Base-by-base conservation (phyloP, 2,113 vertebrate species). In the Dipodomys ordii region DNA sequence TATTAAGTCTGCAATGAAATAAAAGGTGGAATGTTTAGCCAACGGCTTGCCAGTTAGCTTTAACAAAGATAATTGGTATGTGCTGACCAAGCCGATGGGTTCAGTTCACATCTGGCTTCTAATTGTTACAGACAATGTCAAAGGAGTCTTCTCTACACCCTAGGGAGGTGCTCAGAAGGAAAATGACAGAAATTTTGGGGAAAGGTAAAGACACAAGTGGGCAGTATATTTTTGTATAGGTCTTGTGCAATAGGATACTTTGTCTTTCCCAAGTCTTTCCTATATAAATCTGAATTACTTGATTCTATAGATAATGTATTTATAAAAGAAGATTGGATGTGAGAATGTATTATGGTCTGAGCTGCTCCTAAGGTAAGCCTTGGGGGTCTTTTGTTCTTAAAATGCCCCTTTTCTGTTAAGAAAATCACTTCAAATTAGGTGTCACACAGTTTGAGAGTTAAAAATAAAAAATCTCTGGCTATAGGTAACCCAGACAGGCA, bases 271-370 rank as follows among this genome's bases (percentile, higher is more conserved):
- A 83, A 82, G 78, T 53, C 92, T 93, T 86, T 16, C 12, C 13
- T 82, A 77, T 18, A 6, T 30, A 94, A 87, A 85, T 78, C n/a
- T 76, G 60, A 91, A 84, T 91, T 90, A 71, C 87, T 82, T 93
- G 32, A 81, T 88, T 67, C n/a, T 67, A 83, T 2, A 65, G 64
- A 89, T 73, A 53, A 20, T 20, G 81, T 73, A 72, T 57, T 71
- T 83, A 9, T 79, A 82, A 74, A 39, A 65, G 11, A 79, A 44
- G 44, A 7, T 39, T 95, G 69, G 11, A 67, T 77, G 71, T 67
- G 71, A 94, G 77, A 72, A 15, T 65, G 44, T 60, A 49, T 79
- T 80, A 35, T 62, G 44, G 4, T 25, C 9, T 83, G 57, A 30
- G 53, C 69, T 35, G 4, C 65, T 83, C 27, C 32, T 95, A 71